phyloP scores from a whole-genome alignment of 2,797 vertebrate species.

The Tokudaia muenninki region DNA sequence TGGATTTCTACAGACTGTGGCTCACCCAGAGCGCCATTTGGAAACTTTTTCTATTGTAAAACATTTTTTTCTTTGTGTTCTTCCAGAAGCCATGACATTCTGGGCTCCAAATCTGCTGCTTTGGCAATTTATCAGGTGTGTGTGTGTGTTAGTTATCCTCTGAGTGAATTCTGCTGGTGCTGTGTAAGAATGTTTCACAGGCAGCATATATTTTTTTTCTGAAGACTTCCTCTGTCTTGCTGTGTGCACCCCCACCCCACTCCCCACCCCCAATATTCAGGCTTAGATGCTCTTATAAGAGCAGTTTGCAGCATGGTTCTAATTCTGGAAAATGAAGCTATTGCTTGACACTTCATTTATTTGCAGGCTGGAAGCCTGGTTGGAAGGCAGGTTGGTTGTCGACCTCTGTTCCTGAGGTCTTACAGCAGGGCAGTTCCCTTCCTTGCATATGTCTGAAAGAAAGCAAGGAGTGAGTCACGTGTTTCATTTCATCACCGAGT shows the following conservation, averaged over 20 bases:
- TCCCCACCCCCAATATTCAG: too few relatives aligned
- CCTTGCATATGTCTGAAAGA: background rate
- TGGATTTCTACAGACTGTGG: background rate
- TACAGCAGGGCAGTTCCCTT: background rate
- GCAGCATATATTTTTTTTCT: constrained; percentile 34
- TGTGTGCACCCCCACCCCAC: background rate
- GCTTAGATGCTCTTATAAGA: constrained; percentile 7
- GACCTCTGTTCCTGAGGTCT: background rate
- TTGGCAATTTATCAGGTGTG: constrained; percentile 20
- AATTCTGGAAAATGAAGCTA: background rate
- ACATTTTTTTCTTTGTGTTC: constrained; percentile 41
- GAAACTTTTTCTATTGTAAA: constrained; percentile 63
- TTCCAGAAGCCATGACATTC: constrained; percentile 59
- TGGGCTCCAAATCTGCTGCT: constrained; percentile 55
- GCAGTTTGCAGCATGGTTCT: background rate
- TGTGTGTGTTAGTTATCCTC: constrained; percentile 32
- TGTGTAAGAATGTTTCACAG: constrained; percentile 40
- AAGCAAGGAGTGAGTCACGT: background rate
- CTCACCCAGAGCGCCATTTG: constrained; percentile 44
- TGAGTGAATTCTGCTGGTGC: constrained; percentile 32
- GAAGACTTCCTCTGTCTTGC: constrained; percentile 7
- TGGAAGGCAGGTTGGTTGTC: background rate
- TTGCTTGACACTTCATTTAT: background rate
- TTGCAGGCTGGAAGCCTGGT: background rate
- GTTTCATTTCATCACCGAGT: background rate